Evolutionary conservation across 2,888 invertebrate genomes (phyloP).

Genomic region (Calliscelio sp.): DNA sequence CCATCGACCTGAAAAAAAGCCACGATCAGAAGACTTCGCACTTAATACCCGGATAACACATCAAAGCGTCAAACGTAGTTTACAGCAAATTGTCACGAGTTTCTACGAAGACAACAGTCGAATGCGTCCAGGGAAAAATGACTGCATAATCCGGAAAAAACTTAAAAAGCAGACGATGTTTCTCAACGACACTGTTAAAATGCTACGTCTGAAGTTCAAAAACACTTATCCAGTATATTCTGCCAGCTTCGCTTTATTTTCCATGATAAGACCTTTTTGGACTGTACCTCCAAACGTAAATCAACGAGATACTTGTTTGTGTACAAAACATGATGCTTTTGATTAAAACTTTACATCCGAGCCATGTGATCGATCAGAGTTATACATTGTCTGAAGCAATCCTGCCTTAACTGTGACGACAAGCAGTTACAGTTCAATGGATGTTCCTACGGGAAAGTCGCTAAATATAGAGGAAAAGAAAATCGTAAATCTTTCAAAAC

Average conservation of each 20-base stretch:
- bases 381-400: slow-evolving; percentile 43
- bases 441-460: neutral
- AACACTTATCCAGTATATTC: neutral
- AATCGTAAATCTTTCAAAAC: no score
- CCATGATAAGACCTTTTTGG: slow-evolving; percentile 51
- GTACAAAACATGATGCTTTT: slow-evolving; percentile 47
- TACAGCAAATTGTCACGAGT: slow-evolving; percentile 19
- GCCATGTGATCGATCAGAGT: slow-evolving; percentile 36
- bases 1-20: slow-evolving; percentile 31
- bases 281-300: slow-evolving; percentile 35
- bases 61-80: slow-evolving; percentile 3
- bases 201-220: slow-evolving; percentile 35
- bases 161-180: slow-evolving; percentile 57
- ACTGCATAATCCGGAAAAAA: slow-evolving; percentile 28
- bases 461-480: no score
- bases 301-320: slow-evolving; percentile 53
- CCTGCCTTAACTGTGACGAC: slow-evolving; percentile 36
- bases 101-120: slow-evolving; percentile 60
- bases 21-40: slow-evolving; percentile 10
- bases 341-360: slow-evolving; percentile 35
- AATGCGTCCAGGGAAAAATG: slow-evolving; percentile 55
- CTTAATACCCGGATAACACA: neutral
- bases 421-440: slow-evolving; percentile 27
- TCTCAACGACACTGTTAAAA: slow-evolving; percentile 42
- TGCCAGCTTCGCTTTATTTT: slow-evolving; percentile 41